Percentiles rank a stretch among this genome's conserved stretches.
These are phyloP conservation scores for Colinus virginianus DNA, from an alignment of 2,113 vertebrate species.

Conservation along the genomic window DNA sequence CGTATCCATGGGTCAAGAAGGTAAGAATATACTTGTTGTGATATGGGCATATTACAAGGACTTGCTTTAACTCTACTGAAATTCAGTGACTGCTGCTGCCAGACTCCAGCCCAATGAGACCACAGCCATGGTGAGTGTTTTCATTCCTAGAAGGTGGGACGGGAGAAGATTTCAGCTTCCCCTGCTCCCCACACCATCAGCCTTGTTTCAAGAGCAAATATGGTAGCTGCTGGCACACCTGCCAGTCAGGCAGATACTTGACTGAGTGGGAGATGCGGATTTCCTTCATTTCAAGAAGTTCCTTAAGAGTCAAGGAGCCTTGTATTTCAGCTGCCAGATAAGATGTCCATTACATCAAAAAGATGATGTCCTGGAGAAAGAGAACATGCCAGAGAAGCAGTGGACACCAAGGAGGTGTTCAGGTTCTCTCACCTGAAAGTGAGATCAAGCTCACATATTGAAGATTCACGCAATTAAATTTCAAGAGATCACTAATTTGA, in stretches of 20 bases:
- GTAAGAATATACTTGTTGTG: neutral
- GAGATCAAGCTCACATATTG: neutral
- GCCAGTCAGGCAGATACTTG: neutral
- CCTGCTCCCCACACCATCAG: neutral
- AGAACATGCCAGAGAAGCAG: neutral
- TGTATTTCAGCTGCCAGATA: neutral
- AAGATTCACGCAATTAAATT: neutral
- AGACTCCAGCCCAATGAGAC: neutral
- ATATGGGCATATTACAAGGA: neutral
- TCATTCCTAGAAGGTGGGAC: neutral
- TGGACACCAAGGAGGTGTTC: neutral
- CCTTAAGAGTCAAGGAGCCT: neutral
- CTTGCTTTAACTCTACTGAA: neutral
- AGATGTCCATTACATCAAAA: neutral
- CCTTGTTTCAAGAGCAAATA: neutral
- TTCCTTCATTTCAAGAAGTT: neutral
- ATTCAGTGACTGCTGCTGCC: neutral
- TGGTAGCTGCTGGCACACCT: neutral
- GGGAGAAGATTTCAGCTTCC: neutral
- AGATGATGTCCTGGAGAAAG: neutral
- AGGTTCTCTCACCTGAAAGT: neutral
- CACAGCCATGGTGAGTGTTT: rapidly evolving
- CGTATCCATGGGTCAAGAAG: neutral
- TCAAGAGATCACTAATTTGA: neutral
- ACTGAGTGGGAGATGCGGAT: neutral